Conservation (phyloP, 2,113 vertebrate species). For the Nymphicus hollandicus region DNA sequence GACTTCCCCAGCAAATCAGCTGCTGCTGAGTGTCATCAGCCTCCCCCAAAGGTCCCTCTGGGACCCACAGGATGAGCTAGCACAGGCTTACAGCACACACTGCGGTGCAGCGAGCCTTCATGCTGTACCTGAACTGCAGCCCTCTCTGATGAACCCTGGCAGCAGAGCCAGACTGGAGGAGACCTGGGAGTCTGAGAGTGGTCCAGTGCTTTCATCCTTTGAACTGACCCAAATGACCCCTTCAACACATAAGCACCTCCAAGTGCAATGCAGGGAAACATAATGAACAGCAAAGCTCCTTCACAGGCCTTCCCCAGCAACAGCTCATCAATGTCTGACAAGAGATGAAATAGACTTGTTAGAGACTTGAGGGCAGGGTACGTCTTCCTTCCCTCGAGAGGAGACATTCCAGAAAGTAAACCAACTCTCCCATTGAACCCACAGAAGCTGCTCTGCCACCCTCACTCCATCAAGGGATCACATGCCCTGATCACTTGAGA, state of each 20-base stretch:
- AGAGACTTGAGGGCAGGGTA: neutral
- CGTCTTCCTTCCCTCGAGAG: neutral
- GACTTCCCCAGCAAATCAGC: neutral
- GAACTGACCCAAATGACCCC: neutral
- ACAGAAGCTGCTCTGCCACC: neutral
- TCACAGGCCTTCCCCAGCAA: neutral
- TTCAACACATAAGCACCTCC: neutral
- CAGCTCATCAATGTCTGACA: neutral
- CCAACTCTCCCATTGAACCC: neutral
- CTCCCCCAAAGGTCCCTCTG: neutral
- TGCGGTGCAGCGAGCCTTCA: accelerated
- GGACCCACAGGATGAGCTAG: neutral
- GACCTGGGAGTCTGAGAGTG: neutral
- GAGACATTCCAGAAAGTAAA: neutral
- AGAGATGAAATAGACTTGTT: neutral
- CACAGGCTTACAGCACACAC: neutral
- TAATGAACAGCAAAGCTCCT: neutral
- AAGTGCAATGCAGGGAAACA: neutral
- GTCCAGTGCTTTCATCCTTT: neutral
- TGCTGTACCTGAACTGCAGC: neutral
- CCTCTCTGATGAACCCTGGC: neutral
- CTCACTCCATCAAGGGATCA: neutral
- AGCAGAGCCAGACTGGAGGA: neutral
- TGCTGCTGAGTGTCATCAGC: neutral
- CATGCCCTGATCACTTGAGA: neutral